Evolutionary conservation across 2,797 vertebrate genomes (phyloP), one percentile per base, ranked within the genome.

Genomic region (Florisuga fusca): DNA sequence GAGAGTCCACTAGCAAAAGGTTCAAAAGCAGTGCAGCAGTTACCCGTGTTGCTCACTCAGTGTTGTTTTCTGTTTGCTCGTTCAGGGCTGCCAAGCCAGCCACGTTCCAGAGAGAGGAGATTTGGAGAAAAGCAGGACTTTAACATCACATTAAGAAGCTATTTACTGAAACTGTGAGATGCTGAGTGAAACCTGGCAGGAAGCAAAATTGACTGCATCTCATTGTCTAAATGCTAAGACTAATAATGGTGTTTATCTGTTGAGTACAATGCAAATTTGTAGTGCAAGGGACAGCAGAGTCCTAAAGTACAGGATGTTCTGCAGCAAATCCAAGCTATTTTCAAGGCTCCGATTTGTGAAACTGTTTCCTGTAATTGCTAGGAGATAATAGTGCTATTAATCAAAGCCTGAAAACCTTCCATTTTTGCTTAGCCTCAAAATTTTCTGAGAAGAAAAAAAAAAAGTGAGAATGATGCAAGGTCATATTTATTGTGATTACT

Each of bases 241-340:
- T 96, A 91, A 91, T 95, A 95, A 91, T 17, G 23, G 46, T 82
- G 68, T 84, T 94, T 95, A 83, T 91, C 90, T 84, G 94, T 77
- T 58, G 88, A 93, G 61, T 36, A 84, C 73, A 90, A 96, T 94
- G 94, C 66, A 91, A 93, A 96, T 92, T 79, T 84, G 67, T 50
- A 54, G n/a, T 64, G 38, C 68, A 90, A 76, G 20, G 46, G 57
- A 87, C 48, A 94, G 59, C 38, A 90, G 34, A 93, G 54, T 23
- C 71, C 33, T 91, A 61, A 90, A 94, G 80, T 58, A 77, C 72
- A 67, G 45, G 23, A 3, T 67, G 73, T 67, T 95, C 83, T 78
- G 73, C 59, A 88, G 58, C 51, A 89, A 78, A 85, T 46, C 75
- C 41, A 22, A 86, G 55, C 69, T 86, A 50, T 95, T 96, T 90